Evolutionary conservation across 92 coral and sea anemone genomes (phyloP).

Genomic region (Chrysogorgia sp.): DNA sequence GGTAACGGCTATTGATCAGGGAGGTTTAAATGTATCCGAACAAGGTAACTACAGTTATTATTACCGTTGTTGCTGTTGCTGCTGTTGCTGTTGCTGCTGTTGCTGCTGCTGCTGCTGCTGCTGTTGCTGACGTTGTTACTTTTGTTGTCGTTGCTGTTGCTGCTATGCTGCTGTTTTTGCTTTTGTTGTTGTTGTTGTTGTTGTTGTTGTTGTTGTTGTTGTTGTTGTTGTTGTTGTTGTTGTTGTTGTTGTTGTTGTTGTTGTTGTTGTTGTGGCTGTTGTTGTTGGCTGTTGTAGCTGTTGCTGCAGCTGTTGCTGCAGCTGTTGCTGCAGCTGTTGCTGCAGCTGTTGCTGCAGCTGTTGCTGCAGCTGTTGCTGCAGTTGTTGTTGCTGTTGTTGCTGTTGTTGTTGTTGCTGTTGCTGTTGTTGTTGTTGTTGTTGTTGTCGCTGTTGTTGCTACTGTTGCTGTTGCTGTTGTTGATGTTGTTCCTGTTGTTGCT

Average conservation of each 20-base stretch:
- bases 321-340: neutral
- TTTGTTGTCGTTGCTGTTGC: neutral
- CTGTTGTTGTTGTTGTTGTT: neutral
- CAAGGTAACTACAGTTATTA: conserved; percentile 23
- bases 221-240: neutral
- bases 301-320: neutral
- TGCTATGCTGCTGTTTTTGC: neutral
- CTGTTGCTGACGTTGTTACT: too few relatives aligned
- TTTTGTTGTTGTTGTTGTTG: neutral
- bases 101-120: too few relatives aligned
- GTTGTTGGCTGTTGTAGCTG: neutral
- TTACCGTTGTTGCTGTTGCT: too few relatives aligned
- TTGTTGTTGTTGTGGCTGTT: neutral
- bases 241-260: neutral
- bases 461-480: neutral
- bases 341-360: neutral
- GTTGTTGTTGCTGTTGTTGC: neutral
- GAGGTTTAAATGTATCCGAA: conserved; percentile 25
- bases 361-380: neutral
- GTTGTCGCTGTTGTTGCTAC: neutral
- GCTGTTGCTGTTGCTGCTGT: neutral
- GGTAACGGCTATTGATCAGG: conserved; percentile 47
- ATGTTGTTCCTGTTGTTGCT: neutral
- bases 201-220: conserved; percentile 1
- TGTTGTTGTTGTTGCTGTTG: neutral